Evolutionary conservation across 2,113 vertebrate genomes (phyloP).

Genomic region (Vulpes ferrilata): DNA sequence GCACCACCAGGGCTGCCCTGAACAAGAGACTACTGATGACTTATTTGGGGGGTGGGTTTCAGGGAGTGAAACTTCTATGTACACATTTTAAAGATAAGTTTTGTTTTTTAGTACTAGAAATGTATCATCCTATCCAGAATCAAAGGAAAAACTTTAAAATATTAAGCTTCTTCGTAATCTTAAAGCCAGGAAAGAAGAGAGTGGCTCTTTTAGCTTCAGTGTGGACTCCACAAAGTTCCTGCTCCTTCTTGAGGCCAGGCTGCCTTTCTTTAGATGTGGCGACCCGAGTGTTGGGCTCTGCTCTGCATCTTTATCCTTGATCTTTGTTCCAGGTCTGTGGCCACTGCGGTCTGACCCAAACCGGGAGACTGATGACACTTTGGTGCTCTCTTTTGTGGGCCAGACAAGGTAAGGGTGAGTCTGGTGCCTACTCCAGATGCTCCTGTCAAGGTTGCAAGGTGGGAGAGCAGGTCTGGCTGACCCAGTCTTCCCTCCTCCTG

Average conservation of each 20-base stretch:
- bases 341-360: constrained; percentile 95
- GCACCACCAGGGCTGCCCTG: neutral
- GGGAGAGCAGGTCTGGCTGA: neutral
- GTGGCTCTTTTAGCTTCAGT: neutral
- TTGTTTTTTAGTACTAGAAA: neutral
- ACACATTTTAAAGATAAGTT: neutral
- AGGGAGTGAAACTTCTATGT: neutral
- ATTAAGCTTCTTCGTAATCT: neutral
- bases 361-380: constrained; percentile 96
- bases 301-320: neutral
- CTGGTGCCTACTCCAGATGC: accelerated
- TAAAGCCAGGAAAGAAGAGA: neutral
- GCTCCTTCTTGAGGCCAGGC: neutral
- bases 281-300: neutral
- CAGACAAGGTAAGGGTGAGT: constrained; percentile 94
- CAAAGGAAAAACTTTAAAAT: neutral
- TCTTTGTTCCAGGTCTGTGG: constrained; percentile 92
- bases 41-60: neutral
- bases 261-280: neutral
- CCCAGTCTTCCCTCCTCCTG: neutral
- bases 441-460: accelerated
- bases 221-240: neutral
- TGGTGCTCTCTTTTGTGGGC: constrained; percentile 98
- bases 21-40: neutral
- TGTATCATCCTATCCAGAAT: neutral